A percentile compares a stretch with the other conserved stretches of the same genome.
These are phyloP conservation scores for Solen grandis DNA, from an alignment of 1,140 invertebrate genomes.

Conservation along the genomic window DNA sequence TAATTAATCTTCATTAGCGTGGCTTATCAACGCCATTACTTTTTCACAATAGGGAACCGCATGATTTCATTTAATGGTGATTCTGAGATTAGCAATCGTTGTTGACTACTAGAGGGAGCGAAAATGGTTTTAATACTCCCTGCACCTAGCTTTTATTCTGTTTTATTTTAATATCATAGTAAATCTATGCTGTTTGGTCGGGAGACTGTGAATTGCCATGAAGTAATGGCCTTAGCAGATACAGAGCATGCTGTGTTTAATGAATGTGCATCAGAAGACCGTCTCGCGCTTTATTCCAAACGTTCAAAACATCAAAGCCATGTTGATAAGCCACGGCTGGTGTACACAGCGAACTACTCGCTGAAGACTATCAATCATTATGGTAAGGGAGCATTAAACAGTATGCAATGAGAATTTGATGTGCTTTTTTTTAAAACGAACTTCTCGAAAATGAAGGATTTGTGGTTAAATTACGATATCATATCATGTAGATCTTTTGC, in stretches of 20 bases:
- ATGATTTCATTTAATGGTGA: too few relatives aligned
- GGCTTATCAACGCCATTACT: too few relatives aligned
- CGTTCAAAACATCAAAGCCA: conserved; percentile 41
- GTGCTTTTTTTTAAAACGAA: conserved; percentile 42
- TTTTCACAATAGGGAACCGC: too few relatives aligned
- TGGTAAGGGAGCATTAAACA: conserved; percentile 42
- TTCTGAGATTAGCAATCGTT: too few relatives aligned
- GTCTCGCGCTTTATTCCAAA: conserved; percentile 36
- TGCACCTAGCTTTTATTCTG: neutral
- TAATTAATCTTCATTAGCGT: too few relatives aligned
- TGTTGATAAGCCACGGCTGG: conserved; percentile 35
- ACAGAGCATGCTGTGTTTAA: conserved; percentile 37
- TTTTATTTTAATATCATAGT: neutral
- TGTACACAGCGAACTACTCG: conserved; percentile 22
- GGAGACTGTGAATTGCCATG: conserved; percentile 33
- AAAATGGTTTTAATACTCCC: neutral
- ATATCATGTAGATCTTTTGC: conserved; percentile 38
- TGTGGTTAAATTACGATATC: conserved; percentile 20
- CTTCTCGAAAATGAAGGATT: conserved; percentile 43
- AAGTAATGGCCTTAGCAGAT: conserved; percentile 26
- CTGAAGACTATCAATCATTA: conserved; percentile 46
- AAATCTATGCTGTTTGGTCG: neutral
- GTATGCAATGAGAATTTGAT: conserved; percentile 51
- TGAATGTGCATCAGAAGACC: conserved; percentile 31
- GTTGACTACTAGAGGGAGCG: too few relatives aligned